phyloP scores from a whole-genome alignment of 1,140 invertebrate species.

The Parasteatoda tepidariorum region DNA sequence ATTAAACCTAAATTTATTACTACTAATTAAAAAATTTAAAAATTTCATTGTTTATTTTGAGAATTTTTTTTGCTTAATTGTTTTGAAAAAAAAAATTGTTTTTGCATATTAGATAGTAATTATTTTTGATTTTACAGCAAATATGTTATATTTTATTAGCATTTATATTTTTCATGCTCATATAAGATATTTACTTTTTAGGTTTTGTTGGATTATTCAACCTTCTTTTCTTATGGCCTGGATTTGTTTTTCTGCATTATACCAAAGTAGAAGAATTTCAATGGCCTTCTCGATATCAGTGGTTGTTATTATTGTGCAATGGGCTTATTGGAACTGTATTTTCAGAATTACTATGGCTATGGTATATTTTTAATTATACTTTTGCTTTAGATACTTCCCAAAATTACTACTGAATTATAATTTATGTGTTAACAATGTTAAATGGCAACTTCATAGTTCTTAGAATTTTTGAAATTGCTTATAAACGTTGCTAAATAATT shows the following conservation, averaged over 20 bases:
- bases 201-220: slow-evolving; percentile 90
- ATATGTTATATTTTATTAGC: too few species aligned
- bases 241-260: slow-evolving; percentile 86
- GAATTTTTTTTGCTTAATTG: not conserved
- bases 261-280: slow-evolving; percentile 81
- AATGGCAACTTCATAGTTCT: too few species aligned
- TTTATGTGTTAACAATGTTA: too few species aligned
- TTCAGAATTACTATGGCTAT: slow-evolving; percentile 88
- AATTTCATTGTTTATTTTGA: not conserved
- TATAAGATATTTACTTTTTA: too few species aligned
- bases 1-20: too few species aligned
- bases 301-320: slow-evolving; percentile 82
- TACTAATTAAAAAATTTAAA: not conserved
- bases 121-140: too few species aligned
- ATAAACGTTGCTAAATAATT: not conserved
- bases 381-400: not conserved
- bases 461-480: not conserved
- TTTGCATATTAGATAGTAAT: too few species aligned
- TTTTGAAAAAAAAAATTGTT: not conserved
- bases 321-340: slow-evolving; percentile 88
- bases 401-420: too few species aligned
- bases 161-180: too few species aligned
- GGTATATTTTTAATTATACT: slow-evolving; percentile 73
- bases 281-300: slow-evolving; percentile 83
- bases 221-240: slow-evolving; percentile 83